Evolutionary conservation across 2,113 vertebrate species (phyloP).

Genomic region (Acrocephalus arundinaceus): DNA sequence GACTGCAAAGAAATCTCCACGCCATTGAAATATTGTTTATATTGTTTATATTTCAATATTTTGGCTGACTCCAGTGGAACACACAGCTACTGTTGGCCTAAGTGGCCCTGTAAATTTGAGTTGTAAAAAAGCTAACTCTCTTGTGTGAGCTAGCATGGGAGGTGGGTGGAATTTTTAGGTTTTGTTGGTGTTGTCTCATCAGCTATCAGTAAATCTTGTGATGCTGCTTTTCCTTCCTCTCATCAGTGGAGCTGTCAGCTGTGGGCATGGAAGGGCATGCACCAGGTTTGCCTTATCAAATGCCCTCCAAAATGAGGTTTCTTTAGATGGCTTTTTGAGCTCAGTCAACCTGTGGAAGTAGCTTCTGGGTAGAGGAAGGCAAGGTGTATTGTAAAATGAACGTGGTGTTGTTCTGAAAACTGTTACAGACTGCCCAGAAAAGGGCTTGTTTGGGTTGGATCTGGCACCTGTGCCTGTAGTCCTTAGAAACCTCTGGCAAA

Average conservation of each 20-base stretch:
- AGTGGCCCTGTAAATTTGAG: neutral
- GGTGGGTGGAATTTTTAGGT: neutral
- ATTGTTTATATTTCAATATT: neutral
- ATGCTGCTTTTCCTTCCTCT: neutral
- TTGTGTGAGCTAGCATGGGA: neutral
- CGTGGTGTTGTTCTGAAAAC: neutral
- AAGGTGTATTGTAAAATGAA: neutral
- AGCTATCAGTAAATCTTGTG: neutral
- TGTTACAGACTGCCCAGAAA: neutral
- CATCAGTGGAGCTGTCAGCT: neutral
- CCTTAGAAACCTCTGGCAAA: neutral
- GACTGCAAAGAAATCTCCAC: neutral
- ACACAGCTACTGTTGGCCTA: neutral
- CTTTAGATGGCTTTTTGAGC: neutral
- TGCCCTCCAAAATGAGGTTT: neutral
- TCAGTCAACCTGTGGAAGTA: neutral
- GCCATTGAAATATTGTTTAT: neutral
- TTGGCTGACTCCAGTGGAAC: neutral
- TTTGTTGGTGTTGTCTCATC: neutral
- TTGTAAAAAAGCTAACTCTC: neutral
- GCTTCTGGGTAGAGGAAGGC: neutral
- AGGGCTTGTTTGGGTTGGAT: neutral
- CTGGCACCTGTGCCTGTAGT: neutral
- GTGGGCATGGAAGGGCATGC: neutral
- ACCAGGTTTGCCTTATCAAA: neutral